A percentile compares a stretch with the other conserved stretches of the same genome.
Evolutionary conservation across 30 jellyfish, hydroid and myxozoan species (phyloP).

Genomic region (Hydractinia echinata): DNA sequence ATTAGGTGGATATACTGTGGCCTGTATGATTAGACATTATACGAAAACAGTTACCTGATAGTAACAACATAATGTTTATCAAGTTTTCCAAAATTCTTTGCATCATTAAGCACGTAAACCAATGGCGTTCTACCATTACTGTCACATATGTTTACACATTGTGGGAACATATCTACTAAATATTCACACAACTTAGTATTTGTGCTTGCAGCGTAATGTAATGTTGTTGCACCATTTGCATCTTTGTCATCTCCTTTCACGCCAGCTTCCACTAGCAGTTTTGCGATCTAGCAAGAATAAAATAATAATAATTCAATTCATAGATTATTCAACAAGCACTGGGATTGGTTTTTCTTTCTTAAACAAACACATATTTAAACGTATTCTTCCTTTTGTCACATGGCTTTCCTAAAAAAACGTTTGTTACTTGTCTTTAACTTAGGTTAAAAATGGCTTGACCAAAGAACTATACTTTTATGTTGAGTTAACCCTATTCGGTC

Average conservation of each 20-base stretch:
- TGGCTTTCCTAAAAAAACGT: neutral
- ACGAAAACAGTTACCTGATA: too few relatives aligned
- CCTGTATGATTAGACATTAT: too few relatives aligned
- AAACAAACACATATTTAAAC: constrained; percentile 5
- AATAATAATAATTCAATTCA: neutral
- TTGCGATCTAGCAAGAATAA: constrained; percentile 39
- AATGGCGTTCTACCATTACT: constrained; percentile 44
- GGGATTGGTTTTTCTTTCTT: neutral
- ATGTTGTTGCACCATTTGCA: constrained; percentile 34
- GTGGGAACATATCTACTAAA: constrained; percentile 24
- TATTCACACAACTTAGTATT: constrained; percentile 22
- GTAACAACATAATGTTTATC: neutral
- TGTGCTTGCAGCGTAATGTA: constrained; percentile 53
- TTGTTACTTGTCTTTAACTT: too few relatives aligned
- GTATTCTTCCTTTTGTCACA: neutral
- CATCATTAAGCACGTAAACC: constrained; percentile 25
- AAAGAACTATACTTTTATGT: too few relatives aligned
- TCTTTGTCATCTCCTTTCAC: constrained; percentile 22
- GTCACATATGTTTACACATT: constrained; percentile 10
- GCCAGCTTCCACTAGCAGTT: constrained; percentile 24
- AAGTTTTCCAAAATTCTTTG: neutral
- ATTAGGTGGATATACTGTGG: too few relatives aligned
- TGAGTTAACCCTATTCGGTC: too few relatives aligned
- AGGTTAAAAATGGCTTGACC: too few relatives aligned
- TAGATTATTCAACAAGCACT: neutral